phyloP scores from a whole-genome alignment of 1,140 invertebrate genomes.

The Lasioglossum baleicum region DNA sequence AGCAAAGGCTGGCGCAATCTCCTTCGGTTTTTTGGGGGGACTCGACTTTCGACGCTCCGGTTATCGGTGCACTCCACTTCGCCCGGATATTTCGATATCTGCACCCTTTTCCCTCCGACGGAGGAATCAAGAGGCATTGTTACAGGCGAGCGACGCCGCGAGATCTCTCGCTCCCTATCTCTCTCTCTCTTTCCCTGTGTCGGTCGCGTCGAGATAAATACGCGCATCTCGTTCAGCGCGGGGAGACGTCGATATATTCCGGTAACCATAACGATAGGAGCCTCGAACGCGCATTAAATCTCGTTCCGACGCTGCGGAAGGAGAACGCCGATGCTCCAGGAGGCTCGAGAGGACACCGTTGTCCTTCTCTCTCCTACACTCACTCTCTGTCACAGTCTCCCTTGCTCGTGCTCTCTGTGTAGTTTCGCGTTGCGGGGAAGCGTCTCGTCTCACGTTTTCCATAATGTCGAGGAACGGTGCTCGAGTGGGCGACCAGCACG shows the following conservation, averaged over 20 bases:
- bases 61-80: constrained; percentile 33
- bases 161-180: not conserved
- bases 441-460: constrained; percentile 43
- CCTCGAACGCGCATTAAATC: constrained; percentile 27
- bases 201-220: constrained; percentile 5
- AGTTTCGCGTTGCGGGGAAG: not conserved
- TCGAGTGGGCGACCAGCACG: constrained; percentile 46
- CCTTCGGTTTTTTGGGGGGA: too few species aligned
- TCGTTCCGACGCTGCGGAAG: not conserved
- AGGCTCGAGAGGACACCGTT: not conserved
- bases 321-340: not conserved
- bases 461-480: constrained; percentile 47
- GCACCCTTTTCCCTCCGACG: constrained; percentile 3
- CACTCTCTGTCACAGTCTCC: too few species aligned
- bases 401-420: constrained; percentile 1
- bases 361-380: not conserved
- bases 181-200: too few species aligned
- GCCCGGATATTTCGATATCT: constrained; percentile 2
- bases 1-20: too few species aligned
- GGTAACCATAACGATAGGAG: constrained; percentile 10
- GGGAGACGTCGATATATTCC: not conserved
- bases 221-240: not conserved
- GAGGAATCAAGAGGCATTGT: not conserved
- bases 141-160: not conserved
- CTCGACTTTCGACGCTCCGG: not conserved